These are phyloP conservation scores for Grammomys dolichurus DNA, from an alignment of 2,113 vertebrate genomes.

Conservation along the genomic window DNA sequence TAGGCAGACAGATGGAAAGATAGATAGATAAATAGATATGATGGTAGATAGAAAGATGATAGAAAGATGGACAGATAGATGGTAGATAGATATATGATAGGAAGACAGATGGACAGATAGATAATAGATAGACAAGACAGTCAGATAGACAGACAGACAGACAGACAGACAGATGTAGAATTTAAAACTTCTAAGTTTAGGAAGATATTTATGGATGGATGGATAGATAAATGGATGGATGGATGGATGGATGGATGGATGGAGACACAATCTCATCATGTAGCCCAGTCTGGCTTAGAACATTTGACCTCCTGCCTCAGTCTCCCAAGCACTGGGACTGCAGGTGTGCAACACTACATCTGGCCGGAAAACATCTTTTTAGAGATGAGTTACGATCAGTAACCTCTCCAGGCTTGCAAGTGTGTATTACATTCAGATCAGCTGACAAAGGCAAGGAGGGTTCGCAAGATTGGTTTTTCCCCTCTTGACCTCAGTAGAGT, in stretches of 20 bases:
- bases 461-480: background rate
- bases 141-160: background rate
- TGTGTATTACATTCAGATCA: conserved; percentile 1
- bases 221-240: background rate
- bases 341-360: background rate
- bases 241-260: background rate
- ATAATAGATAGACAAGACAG: too few species aligned
- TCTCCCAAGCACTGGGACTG: background rate
- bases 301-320: background rate
- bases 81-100: too few species aligned
- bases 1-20: too few species aligned
- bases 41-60: too few species aligned
- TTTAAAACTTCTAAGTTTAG: too few species aligned
- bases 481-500: conserved; percentile 35
- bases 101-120: background rate
- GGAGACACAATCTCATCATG: background rate
- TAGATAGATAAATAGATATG: background rate
- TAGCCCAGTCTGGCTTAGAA: background rate
- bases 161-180: background rate
- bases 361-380: background rate
- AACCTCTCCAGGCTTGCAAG: conserved; percentile 13
- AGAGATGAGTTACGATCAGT: conserved; percentile 9
- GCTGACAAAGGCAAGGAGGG: conserved; percentile 15
- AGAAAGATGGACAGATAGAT: too few species aligned
- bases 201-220: background rate